These are phyloP conservation scores for Scotopteryx bipunctaria DNA, from an alignment of 2,888 invertebrate species.

Conservation along the genomic window DNA sequence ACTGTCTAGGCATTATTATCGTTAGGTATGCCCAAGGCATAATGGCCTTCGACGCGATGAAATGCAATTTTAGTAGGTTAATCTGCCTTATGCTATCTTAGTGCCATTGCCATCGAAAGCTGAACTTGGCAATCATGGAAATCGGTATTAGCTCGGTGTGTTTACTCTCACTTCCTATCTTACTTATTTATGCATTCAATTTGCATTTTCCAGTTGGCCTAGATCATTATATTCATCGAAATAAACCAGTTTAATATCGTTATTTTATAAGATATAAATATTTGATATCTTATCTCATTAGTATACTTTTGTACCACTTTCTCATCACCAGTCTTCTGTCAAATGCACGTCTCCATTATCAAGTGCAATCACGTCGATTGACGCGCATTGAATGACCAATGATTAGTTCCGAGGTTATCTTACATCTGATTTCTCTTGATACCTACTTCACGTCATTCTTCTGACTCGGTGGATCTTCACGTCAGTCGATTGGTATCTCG, in stretches of 20 bases:
- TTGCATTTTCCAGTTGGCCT: too few relatives aligned
- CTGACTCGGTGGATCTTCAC: slow-evolving; percentile 68
- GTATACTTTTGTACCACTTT: slow-evolving; percentile 15
- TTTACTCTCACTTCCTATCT: too few relatives aligned
- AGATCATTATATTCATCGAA: too few relatives aligned
- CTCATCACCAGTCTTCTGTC: slow-evolving; percentile 21
- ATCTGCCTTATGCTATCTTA: background rate
- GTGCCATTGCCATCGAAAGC: background rate
- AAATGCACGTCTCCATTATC: slow-evolving; percentile 30
- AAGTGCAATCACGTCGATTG: slow-evolving; percentile 33
- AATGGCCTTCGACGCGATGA: background rate
- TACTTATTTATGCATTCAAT: too few relatives aligned
- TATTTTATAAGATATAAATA: background rate
- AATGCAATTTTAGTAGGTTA: slow-evolving; percentile 4
- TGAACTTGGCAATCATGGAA: background rate
- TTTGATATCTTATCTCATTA: slow-evolving; percentile 5
- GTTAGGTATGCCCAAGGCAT: background rate
- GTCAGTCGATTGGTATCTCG: slow-evolving; percentile 70
- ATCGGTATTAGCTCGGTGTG: background rate
- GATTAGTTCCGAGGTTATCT: slow-evolving; percentile 43
- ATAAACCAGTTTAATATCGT: too few relatives aligned
- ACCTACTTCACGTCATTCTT: slow-evolving; percentile 39
- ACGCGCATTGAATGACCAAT: slow-evolving; percentile 43
- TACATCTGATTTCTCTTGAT: slow-evolving; percentile 48
- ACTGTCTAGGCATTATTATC: background rate